A percentile compares a stretch with the other conserved stretches of the same genome.
Conservation (phyloP, 2,888 invertebrate genomes). For the Lepas anatifera region DNA sequence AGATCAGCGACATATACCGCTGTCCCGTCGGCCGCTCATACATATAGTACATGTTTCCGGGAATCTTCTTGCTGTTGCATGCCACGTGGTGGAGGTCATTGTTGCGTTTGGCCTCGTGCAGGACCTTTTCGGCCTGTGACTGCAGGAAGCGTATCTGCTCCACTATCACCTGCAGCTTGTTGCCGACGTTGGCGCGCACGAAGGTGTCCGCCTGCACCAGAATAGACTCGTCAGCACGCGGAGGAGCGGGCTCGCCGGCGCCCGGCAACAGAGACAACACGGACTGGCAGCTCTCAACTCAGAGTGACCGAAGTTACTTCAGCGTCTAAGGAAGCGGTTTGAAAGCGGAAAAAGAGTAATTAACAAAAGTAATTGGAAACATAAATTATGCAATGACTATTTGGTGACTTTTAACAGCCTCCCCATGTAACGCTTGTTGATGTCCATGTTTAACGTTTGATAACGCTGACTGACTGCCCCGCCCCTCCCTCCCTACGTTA, state of each 20-base stretch:
- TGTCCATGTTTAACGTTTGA: too few relatives aligned
- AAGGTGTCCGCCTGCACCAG: conserved; percentile 50
- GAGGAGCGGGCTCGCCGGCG: neutral
- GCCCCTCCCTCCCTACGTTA: too few relatives aligned
- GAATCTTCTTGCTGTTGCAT: conserved; percentile 59
- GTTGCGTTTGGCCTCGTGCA: conserved; percentile 46
- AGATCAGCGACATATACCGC: conserved; percentile 58
- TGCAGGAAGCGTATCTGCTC: conserved; percentile 57
- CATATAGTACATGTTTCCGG: conserved; percentile 57
- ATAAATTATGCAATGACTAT: neutral
- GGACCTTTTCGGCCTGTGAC: conserved; percentile 47
- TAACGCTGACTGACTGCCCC: too few relatives aligned
- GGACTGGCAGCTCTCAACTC: too few relatives aligned
- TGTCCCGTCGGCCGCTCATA: conserved; percentile 52
- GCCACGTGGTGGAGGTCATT: conserved; percentile 51
- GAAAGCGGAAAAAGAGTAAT: too few relatives aligned
- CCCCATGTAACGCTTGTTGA: too few relatives aligned
- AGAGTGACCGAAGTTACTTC: too few relatives aligned
- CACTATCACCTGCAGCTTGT: conserved; percentile 52
- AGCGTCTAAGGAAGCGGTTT: too few relatives aligned
- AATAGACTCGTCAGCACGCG: neutral
- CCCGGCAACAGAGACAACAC: too few relatives aligned
- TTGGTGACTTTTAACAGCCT: too few relatives aligned
- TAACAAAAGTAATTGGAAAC: too few relatives aligned
- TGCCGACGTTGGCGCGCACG: conserved; percentile 46